phyloP scores from a whole-genome alignment of 2,113 vertebrate genomes.

The Salvelinus alpinus region DNA sequence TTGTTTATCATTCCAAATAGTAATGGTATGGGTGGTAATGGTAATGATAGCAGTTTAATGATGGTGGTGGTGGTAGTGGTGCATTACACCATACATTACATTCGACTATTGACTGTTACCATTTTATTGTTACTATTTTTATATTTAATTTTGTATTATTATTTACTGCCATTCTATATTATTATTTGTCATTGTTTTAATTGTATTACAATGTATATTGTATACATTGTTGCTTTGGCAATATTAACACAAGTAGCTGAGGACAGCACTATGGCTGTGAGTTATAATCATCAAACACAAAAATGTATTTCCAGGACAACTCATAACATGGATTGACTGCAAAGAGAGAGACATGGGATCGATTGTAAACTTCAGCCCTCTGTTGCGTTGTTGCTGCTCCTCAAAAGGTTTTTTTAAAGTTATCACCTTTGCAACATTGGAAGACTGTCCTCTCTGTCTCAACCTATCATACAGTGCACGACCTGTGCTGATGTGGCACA shows the following conservation, averaged over 20 bases:
- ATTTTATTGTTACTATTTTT: too few relatives aligned
- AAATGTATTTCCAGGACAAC: slow-evolving; percentile 62
- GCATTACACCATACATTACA: too few relatives aligned
- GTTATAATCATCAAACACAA: slow-evolving; percentile 69
- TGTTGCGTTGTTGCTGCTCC: slow-evolving; percentile 34
- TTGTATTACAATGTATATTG: too few relatives aligned
- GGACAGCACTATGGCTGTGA: slow-evolving; percentile 51
- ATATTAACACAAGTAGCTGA: slow-evolving; percentile 45
- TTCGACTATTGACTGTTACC: too few relatives aligned
- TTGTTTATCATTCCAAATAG: too few relatives aligned
- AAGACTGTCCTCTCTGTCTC: slow-evolving; percentile 37
- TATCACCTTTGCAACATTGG: slow-evolving; percentile 49
- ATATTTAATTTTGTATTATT: too few relatives aligned
- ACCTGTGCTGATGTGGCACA: not conserved
- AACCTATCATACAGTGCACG: slow-evolving; percentile 37
- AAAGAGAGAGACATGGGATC: slow-evolving; percentile 40
- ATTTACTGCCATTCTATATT: too few relatives aligned
- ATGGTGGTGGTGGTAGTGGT: too few relatives aligned
- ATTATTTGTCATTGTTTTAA: too few relatives aligned
- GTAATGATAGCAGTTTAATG: too few relatives aligned
- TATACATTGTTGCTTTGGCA: too few relatives aligned
- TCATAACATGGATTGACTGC: slow-evolving; percentile 35
- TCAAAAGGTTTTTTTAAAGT: slow-evolving; percentile 56
- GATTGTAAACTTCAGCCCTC: slow-evolving; percentile 38
- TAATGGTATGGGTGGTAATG: too few relatives aligned